Percentiles rank a stretch among this genome's conserved stretches.
Evolutionary conservation across 2,888 invertebrate genomes (phyloP).

Genomic region (Pandemis heparana): DNA sequence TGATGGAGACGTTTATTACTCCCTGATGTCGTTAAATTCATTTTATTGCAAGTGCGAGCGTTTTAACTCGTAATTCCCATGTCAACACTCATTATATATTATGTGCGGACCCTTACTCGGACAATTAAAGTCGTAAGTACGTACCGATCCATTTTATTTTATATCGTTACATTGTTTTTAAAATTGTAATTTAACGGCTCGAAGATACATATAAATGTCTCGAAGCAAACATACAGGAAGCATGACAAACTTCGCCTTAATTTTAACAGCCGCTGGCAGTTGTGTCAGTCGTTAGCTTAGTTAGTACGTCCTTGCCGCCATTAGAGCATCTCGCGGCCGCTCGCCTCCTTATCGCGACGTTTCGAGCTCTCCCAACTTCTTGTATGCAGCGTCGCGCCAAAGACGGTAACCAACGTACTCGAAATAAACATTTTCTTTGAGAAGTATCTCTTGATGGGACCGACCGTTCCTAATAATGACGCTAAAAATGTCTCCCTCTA

Average conservation of each 20-base stretch:
- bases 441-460: slow-evolving; percentile 23
- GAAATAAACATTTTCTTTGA: slow-evolving; percentile 39
- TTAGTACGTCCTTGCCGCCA: slow-evolving; percentile 59
- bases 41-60: slow-evolving; percentile 64
- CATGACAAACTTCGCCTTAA: slow-evolving; percentile 49
- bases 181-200: background rate
- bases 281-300: slow-evolving; percentile 66
- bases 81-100: slow-evolving; percentile 41
- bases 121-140: slow-evolving; percentile 18
- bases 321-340: slow-evolving; percentile 58
- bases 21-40: slow-evolving; percentile 63
- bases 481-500: slow-evolving; percentile 34
- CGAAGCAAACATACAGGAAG: slow-evolving; percentile 9
- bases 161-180: background rate
- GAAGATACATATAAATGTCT: background rate
- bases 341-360: slow-evolving; percentile 57
- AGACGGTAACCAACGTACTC: slow-evolving; percentile 45
- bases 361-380: slow-evolving; percentile 54
- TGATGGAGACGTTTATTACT: slow-evolving; percentile 66
- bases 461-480: slow-evolving; percentile 34
- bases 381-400: slow-evolving; percentile 51
- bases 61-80: slow-evolving; percentile 38
- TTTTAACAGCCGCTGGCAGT: slow-evolving; percentile 60
- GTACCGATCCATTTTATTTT: background rate
- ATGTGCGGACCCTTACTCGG: slow-evolving; percentile 35